These are phyloP conservation scores for Centropristis striata DNA, from an alignment of 2,113 vertebrate species.

Conservation along the genomic window DNA sequence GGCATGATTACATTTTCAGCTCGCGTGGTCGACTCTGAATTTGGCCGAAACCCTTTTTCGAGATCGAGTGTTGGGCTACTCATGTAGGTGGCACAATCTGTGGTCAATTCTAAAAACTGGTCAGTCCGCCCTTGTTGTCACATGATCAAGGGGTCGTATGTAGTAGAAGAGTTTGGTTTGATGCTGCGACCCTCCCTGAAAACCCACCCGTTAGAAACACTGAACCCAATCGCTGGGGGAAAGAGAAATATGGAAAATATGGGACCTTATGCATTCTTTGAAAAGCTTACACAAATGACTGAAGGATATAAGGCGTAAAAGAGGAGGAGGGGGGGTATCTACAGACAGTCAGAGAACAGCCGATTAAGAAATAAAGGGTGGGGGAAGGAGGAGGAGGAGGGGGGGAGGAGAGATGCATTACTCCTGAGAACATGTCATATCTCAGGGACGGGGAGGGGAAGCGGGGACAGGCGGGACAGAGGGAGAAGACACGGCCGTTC, in stretches of 20 bases:
- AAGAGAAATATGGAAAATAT: conserved; percentile 17
- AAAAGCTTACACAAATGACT: conserved; percentile 70
- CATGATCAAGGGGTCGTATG: conserved; percentile 34
- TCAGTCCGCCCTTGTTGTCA: conserved; percentile 35
- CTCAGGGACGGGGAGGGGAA: conserved; percentile 53
- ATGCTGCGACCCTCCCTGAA: conserved; percentile 48
- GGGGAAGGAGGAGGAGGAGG: not conserved
- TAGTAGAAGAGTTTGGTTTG: conserved; percentile 60
- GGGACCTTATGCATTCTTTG: conserved; percentile 44
- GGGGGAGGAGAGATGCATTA: conserved; percentile 29
- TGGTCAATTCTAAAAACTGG: conserved; percentile 52
- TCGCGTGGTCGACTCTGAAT: conserved; percentile 43
- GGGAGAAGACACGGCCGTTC: conserved; percentile 67
- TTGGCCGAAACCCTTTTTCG: conserved; percentile 38
- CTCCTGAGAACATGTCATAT: conserved; percentile 78
- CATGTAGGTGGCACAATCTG: conserved; percentile 68
- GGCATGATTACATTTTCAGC: conserved; percentile 67
- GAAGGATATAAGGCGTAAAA: conserved; percentile 27
- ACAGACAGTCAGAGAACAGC: conserved; percentile 55
- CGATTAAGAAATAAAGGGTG: conserved; percentile 30
- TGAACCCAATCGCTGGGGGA: conserved; percentile 12
- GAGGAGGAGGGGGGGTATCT: conserved; percentile 22
- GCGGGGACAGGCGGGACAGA: conserved; percentile 44
- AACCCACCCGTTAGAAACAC: conserved; percentile 59
- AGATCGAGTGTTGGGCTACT: conserved; percentile 45